phyloP scores from a whole-genome alignment of 2,797 vertebrate species.

The Otolemur crassicaudatus region DNA sequence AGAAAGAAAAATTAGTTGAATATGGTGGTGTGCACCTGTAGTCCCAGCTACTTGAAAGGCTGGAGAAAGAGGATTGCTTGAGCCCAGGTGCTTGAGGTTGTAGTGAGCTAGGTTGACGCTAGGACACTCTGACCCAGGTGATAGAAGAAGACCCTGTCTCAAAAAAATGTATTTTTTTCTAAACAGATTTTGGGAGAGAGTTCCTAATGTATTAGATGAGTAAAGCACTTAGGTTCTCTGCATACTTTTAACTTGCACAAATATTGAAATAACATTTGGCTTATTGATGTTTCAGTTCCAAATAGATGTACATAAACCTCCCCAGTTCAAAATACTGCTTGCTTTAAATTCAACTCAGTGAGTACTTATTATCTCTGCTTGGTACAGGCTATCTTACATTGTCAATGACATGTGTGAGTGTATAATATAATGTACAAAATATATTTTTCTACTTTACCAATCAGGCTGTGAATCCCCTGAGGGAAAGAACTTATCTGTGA shows the following conservation, averaged over 20 bases:
- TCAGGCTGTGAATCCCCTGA: background rate
- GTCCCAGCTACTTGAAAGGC: too few species aligned
- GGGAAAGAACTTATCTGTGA: background rate
- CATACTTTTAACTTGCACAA: constrained; percentile 60
- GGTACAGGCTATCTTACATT: background rate
- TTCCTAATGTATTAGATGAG: constrained; percentile 41
- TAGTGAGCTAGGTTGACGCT: too few species aligned
- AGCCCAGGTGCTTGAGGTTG: too few species aligned
- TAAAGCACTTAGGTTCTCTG: constrained; percentile 61
- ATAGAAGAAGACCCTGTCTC: too few species aligned
- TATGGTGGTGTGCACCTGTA: too few species aligned
- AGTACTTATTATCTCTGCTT: constrained; percentile 37
- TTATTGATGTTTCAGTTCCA: constrained; percentile 69
- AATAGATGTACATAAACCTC: constrained; percentile 62
- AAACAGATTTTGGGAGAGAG: constrained; percentile 47
- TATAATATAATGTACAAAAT: constrained; percentile 23
- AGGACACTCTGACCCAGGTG: too few species aligned
- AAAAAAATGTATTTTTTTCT: background rate
- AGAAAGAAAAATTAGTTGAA: too few species aligned
- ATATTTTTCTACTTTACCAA: constrained; percentile 52
- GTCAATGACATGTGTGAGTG: background rate
- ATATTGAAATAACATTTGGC: constrained; percentile 56
- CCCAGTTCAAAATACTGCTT: constrained; percentile 52
- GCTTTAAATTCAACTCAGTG: constrained; percentile 55
- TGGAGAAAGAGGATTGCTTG: too few species aligned